Percentiles rank a stretch among this genome's conserved stretches.
phyloP scores from a whole-genome alignment of 2,113 vertebrate species.

The Sorex araneus region DNA sequence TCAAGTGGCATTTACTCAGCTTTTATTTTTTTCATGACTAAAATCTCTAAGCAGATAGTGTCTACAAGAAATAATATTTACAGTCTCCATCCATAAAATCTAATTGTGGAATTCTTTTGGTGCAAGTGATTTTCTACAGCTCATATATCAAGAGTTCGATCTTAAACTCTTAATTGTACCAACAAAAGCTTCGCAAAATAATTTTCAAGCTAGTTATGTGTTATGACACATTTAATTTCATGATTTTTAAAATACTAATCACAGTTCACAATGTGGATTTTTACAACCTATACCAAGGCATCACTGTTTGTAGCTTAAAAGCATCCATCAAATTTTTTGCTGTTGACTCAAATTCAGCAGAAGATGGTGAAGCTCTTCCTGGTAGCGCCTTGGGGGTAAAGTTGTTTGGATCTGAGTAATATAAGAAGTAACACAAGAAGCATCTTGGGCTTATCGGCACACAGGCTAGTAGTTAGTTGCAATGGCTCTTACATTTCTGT shows the following conservation, averaged over 20 bases:
- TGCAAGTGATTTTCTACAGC: not conserved
- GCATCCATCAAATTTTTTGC: not conserved
- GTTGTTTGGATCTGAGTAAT: not conserved
- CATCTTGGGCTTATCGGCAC: too few species aligned
- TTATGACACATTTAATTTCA: not conserved
- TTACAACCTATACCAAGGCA: not conserved
- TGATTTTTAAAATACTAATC: conserved; percentile 7
- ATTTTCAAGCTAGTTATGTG: not conserved
- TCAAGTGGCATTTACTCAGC: conserved; percentile 3
- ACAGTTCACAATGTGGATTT: not conserved
- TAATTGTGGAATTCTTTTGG: not conserved
- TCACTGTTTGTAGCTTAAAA: not conserved
- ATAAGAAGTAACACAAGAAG: not conserved
- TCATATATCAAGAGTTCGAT: not conserved
- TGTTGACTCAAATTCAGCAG: not conserved
- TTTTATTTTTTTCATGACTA: conserved; percentile 26
- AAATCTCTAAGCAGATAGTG: conserved; percentile 31
- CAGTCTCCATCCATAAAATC: not conserved
- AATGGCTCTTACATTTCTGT: not conserved
- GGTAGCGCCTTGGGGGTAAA: not conserved
- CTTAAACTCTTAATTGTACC: not conserved
- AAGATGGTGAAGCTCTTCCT: not conserved
- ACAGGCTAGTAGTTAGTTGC: not conserved
- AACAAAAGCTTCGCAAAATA: not conserved
- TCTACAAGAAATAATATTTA: not conserved